A percentile compares a stretch with the other conserved stretches of the same genome.
phyloP scores from a whole-genome alignment of 2,797 vertebrate genomes.

The Silurus lanzhouensis region DNA sequence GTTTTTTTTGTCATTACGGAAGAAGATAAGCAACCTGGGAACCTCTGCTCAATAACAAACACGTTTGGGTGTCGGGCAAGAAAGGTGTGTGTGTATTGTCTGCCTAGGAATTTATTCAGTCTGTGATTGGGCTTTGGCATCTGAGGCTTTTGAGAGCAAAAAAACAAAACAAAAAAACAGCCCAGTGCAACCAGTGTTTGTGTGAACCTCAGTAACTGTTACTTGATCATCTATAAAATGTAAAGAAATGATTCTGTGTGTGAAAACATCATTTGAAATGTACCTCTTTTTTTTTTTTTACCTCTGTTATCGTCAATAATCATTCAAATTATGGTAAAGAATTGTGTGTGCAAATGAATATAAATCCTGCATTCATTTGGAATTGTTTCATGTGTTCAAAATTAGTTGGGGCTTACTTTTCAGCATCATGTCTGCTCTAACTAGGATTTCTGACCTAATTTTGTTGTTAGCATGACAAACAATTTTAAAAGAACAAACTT shows the following conservation, averaged over 20 bases:
- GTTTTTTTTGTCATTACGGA: constrained; percentile 27
- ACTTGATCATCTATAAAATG: constrained; percentile 15
- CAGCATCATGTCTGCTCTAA: constrained; percentile 21
- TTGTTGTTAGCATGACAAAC: constrained; percentile 12
- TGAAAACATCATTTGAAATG: constrained; percentile 13
- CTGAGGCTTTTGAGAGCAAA: constrained; percentile 43
- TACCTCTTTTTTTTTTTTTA: not conserved
- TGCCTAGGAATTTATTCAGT: constrained; percentile 54
- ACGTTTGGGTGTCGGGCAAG: constrained; percentile 45
- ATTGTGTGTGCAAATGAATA: not conserved
- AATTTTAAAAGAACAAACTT: constrained; percentile 23
- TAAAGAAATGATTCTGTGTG: not conserved
- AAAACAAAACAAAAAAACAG: not conserved
- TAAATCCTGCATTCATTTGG: constrained; percentile 6
- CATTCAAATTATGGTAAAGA: not conserved
- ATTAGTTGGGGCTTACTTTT: constrained; percentile 14
- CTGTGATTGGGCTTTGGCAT: constrained; percentile 34
- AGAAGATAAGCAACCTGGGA: constrained; percentile 49
- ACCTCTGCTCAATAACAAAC: constrained; percentile 44
- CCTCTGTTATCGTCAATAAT: not conserved
- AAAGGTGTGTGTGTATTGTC: constrained; percentile 48
- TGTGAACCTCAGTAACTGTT: constrained; percentile 38
- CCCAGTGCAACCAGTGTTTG: constrained; percentile 21
- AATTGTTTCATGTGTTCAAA: constrained; percentile 23
- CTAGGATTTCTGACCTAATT: constrained; percentile 20